Percentiles rank a stretch among this genome's conserved stretches.
These are phyloP conservation scores for Heliconius aoede DNA, from an alignment of 2,888 invertebrate species.

Conservation along the genomic window DNA sequence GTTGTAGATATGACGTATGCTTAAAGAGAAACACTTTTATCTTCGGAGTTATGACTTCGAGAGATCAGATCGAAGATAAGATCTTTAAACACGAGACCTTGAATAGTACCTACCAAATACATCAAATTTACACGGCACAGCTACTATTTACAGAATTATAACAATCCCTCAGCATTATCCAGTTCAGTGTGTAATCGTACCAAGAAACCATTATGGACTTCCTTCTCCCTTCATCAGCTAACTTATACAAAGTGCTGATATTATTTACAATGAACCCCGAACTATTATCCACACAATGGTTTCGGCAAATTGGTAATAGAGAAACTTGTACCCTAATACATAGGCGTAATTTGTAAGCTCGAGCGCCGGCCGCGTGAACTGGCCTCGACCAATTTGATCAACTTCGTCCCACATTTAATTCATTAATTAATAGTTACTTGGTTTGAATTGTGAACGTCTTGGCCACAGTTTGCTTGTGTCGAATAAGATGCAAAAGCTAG, in stretches of 20 bases:
- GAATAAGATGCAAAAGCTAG: background rate
- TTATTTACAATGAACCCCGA: conserved; percentile 54
- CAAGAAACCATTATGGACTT: conserved; percentile 25
- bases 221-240: conserved; percentile 29
- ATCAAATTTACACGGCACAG: background rate
- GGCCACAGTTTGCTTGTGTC: background rate
- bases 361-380: conserved; percentile 51
- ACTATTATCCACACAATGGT: conserved; percentile 67
- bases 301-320: conserved; percentile 72
- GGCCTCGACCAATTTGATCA: conserved; percentile 58
- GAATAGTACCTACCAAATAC: background rate
- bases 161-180: background rate
- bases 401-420: conserved; percentile 48
- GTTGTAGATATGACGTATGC: too few species aligned
- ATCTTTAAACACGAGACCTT: background rate
- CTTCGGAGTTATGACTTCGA: too few species aligned
- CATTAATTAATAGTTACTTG: conserved; percentile 39
- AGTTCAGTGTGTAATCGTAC: conserved; percentile 29
- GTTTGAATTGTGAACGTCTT: conserved; percentile 31
- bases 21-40: too few species aligned
- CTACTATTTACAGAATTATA: background rate
- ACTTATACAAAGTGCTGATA: conserved; percentile 42
- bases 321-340: conserved; percentile 72
- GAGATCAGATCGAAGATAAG: too few species aligned
- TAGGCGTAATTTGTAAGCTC: conserved; percentile 69